These are phyloP conservation scores for Nothobranchius kuhntae DNA, from an alignment of 2,113 vertebrate species.

Conservation along the genomic window DNA sequence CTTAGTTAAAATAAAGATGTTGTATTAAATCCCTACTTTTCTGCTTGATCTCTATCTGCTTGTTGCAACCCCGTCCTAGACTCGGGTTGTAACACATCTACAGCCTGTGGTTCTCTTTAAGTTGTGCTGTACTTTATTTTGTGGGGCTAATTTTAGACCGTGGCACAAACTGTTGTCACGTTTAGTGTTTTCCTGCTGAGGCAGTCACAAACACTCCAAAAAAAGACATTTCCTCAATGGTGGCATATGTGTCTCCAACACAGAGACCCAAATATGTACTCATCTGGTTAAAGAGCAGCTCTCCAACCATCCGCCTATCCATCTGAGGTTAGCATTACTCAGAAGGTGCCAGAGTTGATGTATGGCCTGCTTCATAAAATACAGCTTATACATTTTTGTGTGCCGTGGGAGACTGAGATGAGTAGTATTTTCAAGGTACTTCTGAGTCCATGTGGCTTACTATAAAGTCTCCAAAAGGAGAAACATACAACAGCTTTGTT, in stretches of 20 bases:
- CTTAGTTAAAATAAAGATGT: no score
- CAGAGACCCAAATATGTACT: background rate
- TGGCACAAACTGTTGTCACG: no score
- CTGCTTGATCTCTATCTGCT: no score
- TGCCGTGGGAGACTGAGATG: background rate
- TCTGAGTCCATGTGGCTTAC: background rate
- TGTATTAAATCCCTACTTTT: no score
- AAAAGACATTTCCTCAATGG: background rate
- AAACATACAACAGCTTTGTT: background rate
- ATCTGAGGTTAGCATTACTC: constrained; percentile 2
- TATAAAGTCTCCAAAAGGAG: background rate
- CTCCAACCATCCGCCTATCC: background rate
- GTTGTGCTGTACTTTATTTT: no score
- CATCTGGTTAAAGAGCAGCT: background rate
- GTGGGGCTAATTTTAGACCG: no score
- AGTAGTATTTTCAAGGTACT: background rate
- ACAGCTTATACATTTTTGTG: background rate
- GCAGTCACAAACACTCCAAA: no score
- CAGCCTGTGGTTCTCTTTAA: background rate
- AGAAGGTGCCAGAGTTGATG: background rate
- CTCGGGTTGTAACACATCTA: no score
- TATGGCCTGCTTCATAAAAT: background rate
- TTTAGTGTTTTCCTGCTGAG: no score
- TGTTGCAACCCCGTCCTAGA: no score
- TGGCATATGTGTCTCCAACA: background rate